Percentiles rank a stretch among this genome's conserved stretches.
Evolutionary conservation across 1,140 invertebrate genomes (phyloP).

Genomic region (Babylonia areolata): DNA sequence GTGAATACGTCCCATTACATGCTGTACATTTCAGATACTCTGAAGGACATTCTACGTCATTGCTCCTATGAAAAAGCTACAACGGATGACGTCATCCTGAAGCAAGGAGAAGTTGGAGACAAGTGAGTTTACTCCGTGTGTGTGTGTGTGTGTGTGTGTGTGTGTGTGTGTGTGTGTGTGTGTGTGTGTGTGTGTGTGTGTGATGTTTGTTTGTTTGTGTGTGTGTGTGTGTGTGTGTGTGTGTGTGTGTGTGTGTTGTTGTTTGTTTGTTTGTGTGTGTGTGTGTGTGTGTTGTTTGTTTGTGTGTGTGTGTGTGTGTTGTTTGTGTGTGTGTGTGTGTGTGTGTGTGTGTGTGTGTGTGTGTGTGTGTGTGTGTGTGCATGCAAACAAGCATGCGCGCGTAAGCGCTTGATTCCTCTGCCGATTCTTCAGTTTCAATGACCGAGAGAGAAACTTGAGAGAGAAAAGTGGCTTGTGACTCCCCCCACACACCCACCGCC

Average conservation of each 20-base stretch:
- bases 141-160: constrained; percentile 19
- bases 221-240: not conserved
- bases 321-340: not conserved
- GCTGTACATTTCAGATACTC: constrained; percentile 53
- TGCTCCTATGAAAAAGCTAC: constrained; percentile 57
- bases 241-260: not conserved
- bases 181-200: not conserved
- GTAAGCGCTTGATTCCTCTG: too few relatives aligned
- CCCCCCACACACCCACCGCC: not conserved
- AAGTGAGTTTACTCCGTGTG: constrained; percentile 46
- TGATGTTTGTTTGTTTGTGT: not conserved
- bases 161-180: constrained; percentile 1
- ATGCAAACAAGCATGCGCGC: not conserved
- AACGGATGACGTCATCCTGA: constrained; percentile 59
- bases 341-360: not conserved
- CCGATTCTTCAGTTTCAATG: not conserved
- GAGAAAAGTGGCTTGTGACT: too few relatives aligned
- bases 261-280: not conserved
- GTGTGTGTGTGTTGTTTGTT: constrained; percentile 25
- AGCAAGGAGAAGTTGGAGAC: constrained; percentile 59
- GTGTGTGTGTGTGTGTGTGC: not conserved
- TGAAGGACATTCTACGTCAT: constrained; percentile 60
- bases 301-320: constrained; percentile 6
- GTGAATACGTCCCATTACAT: too few relatives aligned
- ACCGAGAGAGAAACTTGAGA: too few relatives aligned